Conservation (phyloP, 2,113 vertebrate species). For the Hippocampus zosterae region DNA sequence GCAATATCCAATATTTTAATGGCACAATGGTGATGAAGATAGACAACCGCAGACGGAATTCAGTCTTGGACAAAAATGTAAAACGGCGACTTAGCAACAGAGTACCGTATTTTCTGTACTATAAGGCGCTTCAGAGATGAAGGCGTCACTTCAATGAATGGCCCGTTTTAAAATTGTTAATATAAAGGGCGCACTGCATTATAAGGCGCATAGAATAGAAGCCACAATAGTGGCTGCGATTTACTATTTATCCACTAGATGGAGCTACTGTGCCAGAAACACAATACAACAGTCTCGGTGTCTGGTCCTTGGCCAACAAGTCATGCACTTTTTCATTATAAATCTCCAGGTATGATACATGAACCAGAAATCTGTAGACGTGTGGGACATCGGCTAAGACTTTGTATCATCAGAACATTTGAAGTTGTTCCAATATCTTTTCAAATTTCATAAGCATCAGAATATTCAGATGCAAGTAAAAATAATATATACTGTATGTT, state of each 20-base stretch:
- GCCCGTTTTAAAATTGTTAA: no score
- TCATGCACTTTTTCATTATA: constrained; percentile 98
- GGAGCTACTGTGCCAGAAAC: no score
- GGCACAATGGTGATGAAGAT: constrained; percentile 13
- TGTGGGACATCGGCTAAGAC: background rate
- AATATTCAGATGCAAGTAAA: background rate
- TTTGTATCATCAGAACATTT: background rate
- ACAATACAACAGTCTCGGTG: constrained; percentile 70
- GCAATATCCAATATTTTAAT: background rate
- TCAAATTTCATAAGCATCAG: background rate
- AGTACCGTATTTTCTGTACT: background rate
- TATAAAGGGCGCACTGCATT: no score
- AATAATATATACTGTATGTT: background rate
- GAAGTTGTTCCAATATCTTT: background rate
- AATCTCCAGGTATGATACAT: constrained; percentile 97
- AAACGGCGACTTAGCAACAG: background rate
- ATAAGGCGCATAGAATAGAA: no score
- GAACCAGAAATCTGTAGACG: constrained; percentile 85
- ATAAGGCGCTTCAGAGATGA: no score
- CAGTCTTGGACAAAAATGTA: constrained; percentile 7
- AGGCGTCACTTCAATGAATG: no score
- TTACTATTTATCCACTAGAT: no score
- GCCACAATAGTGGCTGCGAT: no score
- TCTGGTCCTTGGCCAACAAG: constrained; percentile 93
- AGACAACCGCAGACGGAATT: constrained; percentile 2